Conservation (phyloP, 2,888 invertebrate species). For the Dioctria rufipes region DNA sequence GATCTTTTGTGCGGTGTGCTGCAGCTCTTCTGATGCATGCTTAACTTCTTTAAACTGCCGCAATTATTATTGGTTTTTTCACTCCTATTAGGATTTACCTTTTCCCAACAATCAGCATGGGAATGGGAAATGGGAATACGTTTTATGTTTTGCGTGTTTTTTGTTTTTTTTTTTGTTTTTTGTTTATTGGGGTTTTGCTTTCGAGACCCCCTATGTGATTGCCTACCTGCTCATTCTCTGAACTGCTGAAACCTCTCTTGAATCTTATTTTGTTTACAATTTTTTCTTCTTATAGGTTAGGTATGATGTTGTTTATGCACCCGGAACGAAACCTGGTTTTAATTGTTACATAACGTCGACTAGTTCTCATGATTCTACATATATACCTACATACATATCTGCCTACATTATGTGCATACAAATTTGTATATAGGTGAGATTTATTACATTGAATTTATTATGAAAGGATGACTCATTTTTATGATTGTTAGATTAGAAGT, state of each 20-base stretch:
- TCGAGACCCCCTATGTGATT: not conserved
- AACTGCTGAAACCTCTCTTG: constrained; percentile 9
- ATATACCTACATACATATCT: not conserved
- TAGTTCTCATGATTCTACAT: not conserved
- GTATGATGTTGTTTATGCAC: not conserved
- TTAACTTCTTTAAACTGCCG: constrained; percentile 36
- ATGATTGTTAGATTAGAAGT: not conserved
- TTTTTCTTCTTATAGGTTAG: not conserved
- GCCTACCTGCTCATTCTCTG: not conserved
- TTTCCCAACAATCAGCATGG: not conserved
- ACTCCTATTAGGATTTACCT: no score
- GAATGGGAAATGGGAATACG: not conserved
- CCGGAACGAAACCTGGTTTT: not conserved
- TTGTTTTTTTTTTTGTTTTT: no score
- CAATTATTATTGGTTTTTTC: not conserved
- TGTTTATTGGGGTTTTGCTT: not conserved
- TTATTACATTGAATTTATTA: no score
- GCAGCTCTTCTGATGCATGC: not conserved
- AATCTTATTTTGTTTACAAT: constrained; percentile 34
- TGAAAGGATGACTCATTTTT: constrained; percentile 2
- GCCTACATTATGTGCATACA: not conserved
- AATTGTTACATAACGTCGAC: not conserved
- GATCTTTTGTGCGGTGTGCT: not conserved
- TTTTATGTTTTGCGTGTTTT: not conserved
- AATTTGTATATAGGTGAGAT: not conserved